Evolutionary conservation across 2,888 invertebrate species (phyloP).

Genomic region (Netelia virgata): DNA sequence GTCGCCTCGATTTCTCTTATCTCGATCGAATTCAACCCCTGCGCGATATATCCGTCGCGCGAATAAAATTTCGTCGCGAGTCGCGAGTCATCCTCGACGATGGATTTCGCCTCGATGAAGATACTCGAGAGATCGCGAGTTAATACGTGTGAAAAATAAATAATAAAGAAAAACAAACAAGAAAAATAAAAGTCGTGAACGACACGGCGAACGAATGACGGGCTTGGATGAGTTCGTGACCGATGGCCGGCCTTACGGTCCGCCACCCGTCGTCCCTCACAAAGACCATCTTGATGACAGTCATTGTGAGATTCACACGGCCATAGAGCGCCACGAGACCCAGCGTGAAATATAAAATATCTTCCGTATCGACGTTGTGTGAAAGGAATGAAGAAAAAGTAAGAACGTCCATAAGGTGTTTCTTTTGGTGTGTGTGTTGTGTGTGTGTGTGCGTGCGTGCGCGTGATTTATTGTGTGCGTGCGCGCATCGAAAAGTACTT

Average conservation of each 20-base stretch:
- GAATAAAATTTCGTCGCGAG: conserved; percentile 46
- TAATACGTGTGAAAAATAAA: conserved; percentile 13
- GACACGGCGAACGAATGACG: conserved; percentile 65
- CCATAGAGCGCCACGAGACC: conserved; percentile 72
- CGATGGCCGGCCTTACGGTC: conserved; percentile 77
- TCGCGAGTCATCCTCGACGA: conserved; percentile 70
- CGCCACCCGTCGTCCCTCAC: conserved; percentile 81
- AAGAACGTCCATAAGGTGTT: conserved; percentile 23
- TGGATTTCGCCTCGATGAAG: conserved; percentile 68
- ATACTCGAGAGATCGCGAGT: background rate
- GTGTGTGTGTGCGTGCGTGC: conserved; percentile 23
- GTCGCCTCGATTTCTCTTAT: background rate
- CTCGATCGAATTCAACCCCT: background rate
- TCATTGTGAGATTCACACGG: conserved; percentile 76
- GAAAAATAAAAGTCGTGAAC: conserved; percentile 36
- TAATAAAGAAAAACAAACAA: conserved; percentile 21
- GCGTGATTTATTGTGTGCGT: conserved; percentile 24
- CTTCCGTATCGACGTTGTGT: conserved; percentile 3
- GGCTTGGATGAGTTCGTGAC: conserved; percentile 77
- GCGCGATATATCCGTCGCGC: background rate
- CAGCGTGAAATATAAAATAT: conserved; percentile 56
- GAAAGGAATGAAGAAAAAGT: conserved; percentile 14
- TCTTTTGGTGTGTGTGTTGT: conserved; percentile 8
- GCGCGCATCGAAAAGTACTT: conserved; percentile 61
- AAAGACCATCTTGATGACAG: conserved; percentile 81